Evolutionary conservation across 2,888 invertebrate genomes (phyloP).

Genomic region (Callimorpha dominula): DNA sequence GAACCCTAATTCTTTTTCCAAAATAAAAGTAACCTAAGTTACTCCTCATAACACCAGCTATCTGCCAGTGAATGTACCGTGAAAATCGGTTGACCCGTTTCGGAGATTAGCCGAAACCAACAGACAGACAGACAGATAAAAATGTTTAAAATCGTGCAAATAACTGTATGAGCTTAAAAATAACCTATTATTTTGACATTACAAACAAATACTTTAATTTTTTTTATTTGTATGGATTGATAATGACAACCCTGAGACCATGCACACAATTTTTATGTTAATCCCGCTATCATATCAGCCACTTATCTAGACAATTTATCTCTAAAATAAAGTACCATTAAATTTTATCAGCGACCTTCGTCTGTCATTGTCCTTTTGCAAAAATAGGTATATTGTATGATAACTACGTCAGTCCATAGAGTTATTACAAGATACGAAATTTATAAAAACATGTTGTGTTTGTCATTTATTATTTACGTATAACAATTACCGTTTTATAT

Average conservation of each 20-base stretch:
- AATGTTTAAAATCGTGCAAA: no score
- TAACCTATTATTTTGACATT: no score
- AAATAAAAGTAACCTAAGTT: no score
- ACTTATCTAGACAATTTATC: constrained; percentile 44
- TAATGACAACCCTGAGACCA: constrained; percentile 4
- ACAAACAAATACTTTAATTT: no score
- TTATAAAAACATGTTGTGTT: background rate
- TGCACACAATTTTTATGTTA: constrained; percentile 27
- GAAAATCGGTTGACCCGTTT: no score
- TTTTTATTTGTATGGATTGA: no score
- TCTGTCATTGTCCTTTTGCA: constrained; percentile 38
- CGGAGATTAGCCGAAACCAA: no score
- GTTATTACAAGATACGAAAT: background rate
- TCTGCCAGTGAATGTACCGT: no score
- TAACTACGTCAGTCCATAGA: constrained; percentile 4
- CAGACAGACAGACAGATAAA: no score
- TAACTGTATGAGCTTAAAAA: no score
- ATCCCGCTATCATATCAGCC: constrained; percentile 38
- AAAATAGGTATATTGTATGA: constrained; percentile 17
- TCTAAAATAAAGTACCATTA: constrained; percentile 27
- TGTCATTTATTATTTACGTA: background rate
- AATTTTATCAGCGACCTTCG: constrained; percentile 42
- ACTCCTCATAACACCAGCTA: no score
- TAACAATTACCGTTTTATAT: background rate
- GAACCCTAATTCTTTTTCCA: background rate